phyloP scores from a whole-genome alignment of 2,888 invertebrate genomes.

The Pseudococcus viburni region DNA sequence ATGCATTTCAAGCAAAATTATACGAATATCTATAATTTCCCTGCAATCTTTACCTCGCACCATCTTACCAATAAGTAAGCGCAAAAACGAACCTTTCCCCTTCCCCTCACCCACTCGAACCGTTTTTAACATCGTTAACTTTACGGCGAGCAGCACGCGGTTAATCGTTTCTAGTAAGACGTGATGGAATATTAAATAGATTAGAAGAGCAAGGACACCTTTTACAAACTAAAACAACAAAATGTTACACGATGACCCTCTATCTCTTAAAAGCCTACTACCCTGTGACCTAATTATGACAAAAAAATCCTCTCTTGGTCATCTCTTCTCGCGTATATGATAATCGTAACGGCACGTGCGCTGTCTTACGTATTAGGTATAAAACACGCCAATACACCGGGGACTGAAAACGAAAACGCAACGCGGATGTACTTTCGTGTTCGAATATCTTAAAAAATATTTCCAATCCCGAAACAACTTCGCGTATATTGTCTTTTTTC shows the following conservation, averaged over 20 bases:
- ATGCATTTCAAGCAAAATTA: too few relatives aligned
- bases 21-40: not conserved
- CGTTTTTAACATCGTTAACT: constrained; percentile 21
- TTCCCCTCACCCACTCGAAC: not conserved
- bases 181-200: constrained; percentile 54
- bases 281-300: constrained; percentile 9
- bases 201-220: constrained; percentile 4
- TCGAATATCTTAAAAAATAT: constrained; percentile 31
- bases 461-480: not conserved
- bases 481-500: not conserved
- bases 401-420: not conserved
- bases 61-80: not conserved
- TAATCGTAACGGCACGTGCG: too few relatives aligned
- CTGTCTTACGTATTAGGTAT: not conserved
- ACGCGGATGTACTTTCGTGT: not conserved
- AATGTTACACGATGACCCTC: constrained; percentile 8
- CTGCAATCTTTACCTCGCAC: not conserved
- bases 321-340: not conserved
- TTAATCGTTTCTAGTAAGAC: constrained; percentile 43
- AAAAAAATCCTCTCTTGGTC: not conserved
- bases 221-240: constrained; percentile 9
- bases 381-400: constrained; percentile 1
- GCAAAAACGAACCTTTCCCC: not conserved
- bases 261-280: constrained; percentile 13
- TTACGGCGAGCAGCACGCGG: not conserved